Base-by-base conservation (phyloP, 1,140 invertebrate genomes). In the Stratiolaelaps scimitus region DNA sequence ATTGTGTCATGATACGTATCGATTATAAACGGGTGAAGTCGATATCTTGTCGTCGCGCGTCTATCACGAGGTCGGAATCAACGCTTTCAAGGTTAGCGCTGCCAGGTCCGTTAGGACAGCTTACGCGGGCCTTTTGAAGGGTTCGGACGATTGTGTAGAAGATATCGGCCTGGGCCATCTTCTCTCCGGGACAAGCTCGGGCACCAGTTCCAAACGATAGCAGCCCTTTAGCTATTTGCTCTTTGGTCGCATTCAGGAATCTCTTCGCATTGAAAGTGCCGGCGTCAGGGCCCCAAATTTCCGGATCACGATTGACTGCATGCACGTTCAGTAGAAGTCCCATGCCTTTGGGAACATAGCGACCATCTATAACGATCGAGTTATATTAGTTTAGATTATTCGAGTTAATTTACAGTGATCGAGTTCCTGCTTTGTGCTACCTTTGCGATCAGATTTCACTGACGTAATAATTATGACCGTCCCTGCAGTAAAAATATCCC, bases 41-140 rank as follows among this genome's bases (percentile, higher is more conserved):
- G 47, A 48, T 19, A 28, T 48, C 47, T 48, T 48, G 47, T 48
- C 47, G 4, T 4, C 20, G 7, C 7, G 15, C 47, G 28, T 48
- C 47, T 19, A 48, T 48, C 47, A 48, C 7, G 47, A 48, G 47
- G 15, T 48, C 47, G 15, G 47, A 48, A 48, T 48, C 47, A 15
- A 48, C 28, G 47, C 47, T 48, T 4, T 48, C 4, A 19, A 48
- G 28, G 47, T 48, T 48, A 48, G 47, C 47, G 4, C 19, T 48
- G 15, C 47, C 47, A 28, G 47, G 47, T 15, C 47, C 47, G 28
- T 48, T 28, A 48, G 15, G 4, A 28, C 47, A 48, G 4, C 5
- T 48, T 15, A 48, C 7, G 20, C 15, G 20, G 4, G 28, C 47
- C 5, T 48, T 48, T 15, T 48, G 47, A 15, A 48, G 47, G 7